These are phyloP conservation scores for Phymorhynchus buccinoides DNA, from an alignment of 1,140 invertebrate species.

Conservation along the genomic window DNA sequence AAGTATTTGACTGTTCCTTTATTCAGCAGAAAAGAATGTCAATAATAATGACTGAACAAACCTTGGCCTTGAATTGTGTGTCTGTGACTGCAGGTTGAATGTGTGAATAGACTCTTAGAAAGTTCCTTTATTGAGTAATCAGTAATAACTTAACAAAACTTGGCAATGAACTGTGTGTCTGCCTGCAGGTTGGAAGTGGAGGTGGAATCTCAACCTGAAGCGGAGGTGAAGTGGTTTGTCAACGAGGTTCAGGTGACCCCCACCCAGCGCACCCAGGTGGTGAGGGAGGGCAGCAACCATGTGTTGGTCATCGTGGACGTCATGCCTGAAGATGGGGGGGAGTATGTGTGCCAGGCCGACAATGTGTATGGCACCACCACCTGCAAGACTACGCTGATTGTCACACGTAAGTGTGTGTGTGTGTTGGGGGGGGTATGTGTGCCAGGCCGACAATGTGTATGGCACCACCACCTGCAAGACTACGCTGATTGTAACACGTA, in stretches of 20 bases:
- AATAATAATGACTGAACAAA: no score
- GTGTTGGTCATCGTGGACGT: conserved; percentile 67
- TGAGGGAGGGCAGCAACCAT: conserved; percentile 57
- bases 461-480: conserved; percentile 71
- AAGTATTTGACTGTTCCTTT: no score
- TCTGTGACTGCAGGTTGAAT: no score
- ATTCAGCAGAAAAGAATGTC: no score
- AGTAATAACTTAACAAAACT: no score
- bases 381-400: conserved; percentile 69
- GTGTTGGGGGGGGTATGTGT: conserved; percentile 70
- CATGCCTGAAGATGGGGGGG: conserved; percentile 67
- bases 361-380: conserved; percentile 68
- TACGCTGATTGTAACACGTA: conserved; percentile 69
- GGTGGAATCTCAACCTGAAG: conserved; percentile 64
- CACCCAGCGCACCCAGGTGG: conserved; percentile 60
- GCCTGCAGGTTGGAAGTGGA: conserved; percentile 65
- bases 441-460: conserved; percentile 67
- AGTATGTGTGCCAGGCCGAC: conserved; percentile 69
- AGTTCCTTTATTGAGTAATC: no score
- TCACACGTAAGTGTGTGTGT: conserved; percentile 71
- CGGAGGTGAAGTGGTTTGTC: conserved; percentile 68
- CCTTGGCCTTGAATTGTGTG: no score
- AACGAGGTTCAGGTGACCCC: conserved; percentile 63
- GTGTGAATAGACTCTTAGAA: no score
- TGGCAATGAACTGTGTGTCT: not conserved